Evolutionary conservation across 2,113 vertebrate species (phyloP), one percentile per base, ranked within the genome.

Genomic region (Podarcis raffonei): DNA sequence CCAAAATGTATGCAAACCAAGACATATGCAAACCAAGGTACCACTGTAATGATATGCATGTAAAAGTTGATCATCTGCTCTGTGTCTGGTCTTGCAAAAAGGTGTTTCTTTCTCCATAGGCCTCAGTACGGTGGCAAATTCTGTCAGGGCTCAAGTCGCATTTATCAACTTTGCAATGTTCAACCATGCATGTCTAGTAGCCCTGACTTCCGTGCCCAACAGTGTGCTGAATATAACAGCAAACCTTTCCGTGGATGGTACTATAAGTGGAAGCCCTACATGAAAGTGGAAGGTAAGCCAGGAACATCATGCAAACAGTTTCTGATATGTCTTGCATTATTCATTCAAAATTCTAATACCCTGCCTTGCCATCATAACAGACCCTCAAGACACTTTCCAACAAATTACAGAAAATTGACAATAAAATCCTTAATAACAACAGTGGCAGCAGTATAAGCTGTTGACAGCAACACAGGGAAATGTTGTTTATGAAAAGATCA

Each of bases 221-320:
- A 99, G 94, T 99, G 99, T 5, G 98, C 98, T 0, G 98, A 99
- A 90, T 98, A 99, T 95, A 99, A 99, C 97, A 98, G 98, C 97
- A 99, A 98, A 91, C 98, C 99, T 48, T 99, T 99, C 97, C 97
- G 99, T 20, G 99, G 99, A 71, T 99, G 99, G 99, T 99, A 98
- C 97, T 99, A 99, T 96, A 98, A 98, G 91, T 99, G 99, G 99
- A 99, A 98, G 91, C 98, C 99, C 2, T 99, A 99, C 89, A 99
- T 97, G n/a, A 99, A 98, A 96, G 98, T 99, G 81, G 98, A 99
- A 95, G 98, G 99, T 99, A 97, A 96, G 88, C 39, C 35, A 9
- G 66, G 32, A 81, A 27, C 71, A 12, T 48, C 72, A 20, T n/a
- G 0, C 0, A 83, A 25, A 39, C 86, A 8, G 2, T 87, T 79